phyloP scores from a whole-genome alignment of 2,888 invertebrate species.

The Pyrgus malvae region DNA sequence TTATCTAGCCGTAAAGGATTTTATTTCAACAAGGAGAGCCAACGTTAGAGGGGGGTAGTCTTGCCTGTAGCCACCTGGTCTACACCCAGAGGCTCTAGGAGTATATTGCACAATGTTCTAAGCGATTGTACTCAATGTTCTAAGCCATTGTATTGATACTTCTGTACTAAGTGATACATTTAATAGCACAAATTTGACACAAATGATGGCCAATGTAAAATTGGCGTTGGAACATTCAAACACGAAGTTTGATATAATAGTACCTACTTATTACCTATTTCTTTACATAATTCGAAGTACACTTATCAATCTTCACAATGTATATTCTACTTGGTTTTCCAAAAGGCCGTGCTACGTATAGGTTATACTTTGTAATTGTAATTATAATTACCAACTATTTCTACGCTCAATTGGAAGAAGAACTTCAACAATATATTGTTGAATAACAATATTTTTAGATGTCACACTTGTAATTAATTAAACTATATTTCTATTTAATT shows the following conservation, averaged over 20 bases:
- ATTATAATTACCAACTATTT: conserved; percentile 50
- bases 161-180: too few relatives aligned
- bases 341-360: not conserved
- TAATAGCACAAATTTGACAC: too few relatives aligned
- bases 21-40: not conserved
- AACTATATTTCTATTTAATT: conserved; percentile 43
- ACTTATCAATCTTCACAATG: too few relatives aligned
- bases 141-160: too few relatives aligned
- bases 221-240: too few relatives aligned
- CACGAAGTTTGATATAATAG: too few relatives aligned
- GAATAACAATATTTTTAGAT: conserved; percentile 76
- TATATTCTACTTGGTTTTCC: not conserved
- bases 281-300: too few relatives aligned
- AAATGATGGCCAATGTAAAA: too few relatives aligned
- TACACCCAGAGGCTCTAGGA: not conserved
- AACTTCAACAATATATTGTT: conserved; percentile 58
- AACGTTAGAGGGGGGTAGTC: not conserved
- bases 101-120: not conserved
- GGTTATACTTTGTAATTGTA: conserved; percentile 36
- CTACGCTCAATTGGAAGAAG: conserved; percentile 59
- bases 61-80: not conserved
- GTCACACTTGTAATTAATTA: conserved; percentile 67
- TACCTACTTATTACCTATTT: too few relatives aligned
- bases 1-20: not conserved
- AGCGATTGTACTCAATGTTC: too few relatives aligned